Evolutionary conservation across 1,140 invertebrate genomes (phyloP).

Genomic region (Notospermus geniculatus): DNA sequence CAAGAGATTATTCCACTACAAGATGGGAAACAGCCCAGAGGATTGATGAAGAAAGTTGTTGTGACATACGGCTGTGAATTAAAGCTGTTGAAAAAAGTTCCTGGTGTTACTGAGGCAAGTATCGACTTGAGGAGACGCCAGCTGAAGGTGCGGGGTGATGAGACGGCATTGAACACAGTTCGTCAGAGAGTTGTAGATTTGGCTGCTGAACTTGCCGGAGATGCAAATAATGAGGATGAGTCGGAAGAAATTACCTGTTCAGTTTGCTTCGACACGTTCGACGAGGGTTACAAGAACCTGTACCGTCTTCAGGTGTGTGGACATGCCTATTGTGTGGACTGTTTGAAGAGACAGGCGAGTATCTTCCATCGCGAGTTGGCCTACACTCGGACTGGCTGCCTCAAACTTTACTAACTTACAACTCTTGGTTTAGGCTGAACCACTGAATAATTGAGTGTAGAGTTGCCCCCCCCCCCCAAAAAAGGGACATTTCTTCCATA

Average conservation of each 20-base stretch:
- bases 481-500: too few species aligned
- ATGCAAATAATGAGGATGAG: background rate
- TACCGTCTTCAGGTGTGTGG: slow-evolving; percentile 42
- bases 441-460: too few species aligned
- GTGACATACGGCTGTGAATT: slow-evolving; percentile 22
- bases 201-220: too few species aligned
- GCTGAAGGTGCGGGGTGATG: slow-evolving; percentile 31
- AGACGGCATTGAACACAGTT: slow-evolving; percentile 28
- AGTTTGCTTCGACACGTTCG: slow-evolving; percentile 37
- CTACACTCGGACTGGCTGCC: too few species aligned
- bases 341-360: slow-evolving; percentile 28
- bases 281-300: slow-evolving; percentile 23
- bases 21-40: slow-evolving; percentile 26
- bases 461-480: too few species aligned
- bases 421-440: too few species aligned
- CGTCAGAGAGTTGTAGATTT: slow-evolving; percentile 14
- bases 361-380: slow-evolving; percentile 18
- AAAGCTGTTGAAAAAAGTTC: slow-evolving; percentile 15
- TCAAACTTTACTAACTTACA: too few species aligned
- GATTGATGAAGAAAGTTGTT: slow-evolving; percentile 30
- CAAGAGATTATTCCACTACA: slow-evolving; percentile 23
- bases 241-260: slow-evolving; percentile 33
- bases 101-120: background rate
- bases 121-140: slow-evolving; percentile 29
- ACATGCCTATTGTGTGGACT: slow-evolving; percentile 42